Percentiles rank a stretch among this genome's conserved stretches.
phyloP scores from a whole-genome alignment of 2,797 vertebrate species.

The Peromyscus eremicus region DNA sequence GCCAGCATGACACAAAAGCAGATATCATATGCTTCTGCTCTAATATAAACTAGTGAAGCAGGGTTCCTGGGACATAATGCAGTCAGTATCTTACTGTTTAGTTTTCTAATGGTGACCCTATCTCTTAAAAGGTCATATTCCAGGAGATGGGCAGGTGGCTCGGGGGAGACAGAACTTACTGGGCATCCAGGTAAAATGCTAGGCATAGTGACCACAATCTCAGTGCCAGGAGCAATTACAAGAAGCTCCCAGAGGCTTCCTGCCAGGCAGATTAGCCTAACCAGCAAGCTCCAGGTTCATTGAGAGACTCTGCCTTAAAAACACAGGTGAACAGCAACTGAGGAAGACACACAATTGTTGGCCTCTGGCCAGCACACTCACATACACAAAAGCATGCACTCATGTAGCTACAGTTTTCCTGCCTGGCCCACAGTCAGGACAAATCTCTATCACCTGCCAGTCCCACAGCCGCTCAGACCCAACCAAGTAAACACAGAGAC shows the following conservation, averaged over 20 bases:
- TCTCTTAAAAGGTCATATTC: neutral
- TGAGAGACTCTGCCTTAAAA: neutral
- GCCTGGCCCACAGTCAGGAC: too few relatives aligned
- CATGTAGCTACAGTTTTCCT: too few relatives aligned
- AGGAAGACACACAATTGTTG: neutral
- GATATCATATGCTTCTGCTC: neutral
- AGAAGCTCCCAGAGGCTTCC: neutral
- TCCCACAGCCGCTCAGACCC: too few relatives aligned
- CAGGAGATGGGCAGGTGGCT: neutral
- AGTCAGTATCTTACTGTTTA: neutral
- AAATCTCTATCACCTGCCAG: too few relatives aligned
- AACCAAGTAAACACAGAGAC: too few relatives aligned
- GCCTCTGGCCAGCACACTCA: neutral
- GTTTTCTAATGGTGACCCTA: neutral
- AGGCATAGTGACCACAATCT: neutral
- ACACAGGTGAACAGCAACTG: neutral
- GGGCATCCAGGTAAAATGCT: neutral
- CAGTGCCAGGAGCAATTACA: neutral
- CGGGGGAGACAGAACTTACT: neutral
- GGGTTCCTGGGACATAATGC: too few relatives aligned
- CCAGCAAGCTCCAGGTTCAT: neutral
- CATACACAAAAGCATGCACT: neutral
- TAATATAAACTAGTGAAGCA: neutral
- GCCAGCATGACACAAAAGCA: neutral
- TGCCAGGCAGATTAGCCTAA: neutral